These are phyloP conservation scores for Ceyx melanurus DNA, from an alignment of 2,113 vertebrate species.

Conservation along the genomic window DNA sequence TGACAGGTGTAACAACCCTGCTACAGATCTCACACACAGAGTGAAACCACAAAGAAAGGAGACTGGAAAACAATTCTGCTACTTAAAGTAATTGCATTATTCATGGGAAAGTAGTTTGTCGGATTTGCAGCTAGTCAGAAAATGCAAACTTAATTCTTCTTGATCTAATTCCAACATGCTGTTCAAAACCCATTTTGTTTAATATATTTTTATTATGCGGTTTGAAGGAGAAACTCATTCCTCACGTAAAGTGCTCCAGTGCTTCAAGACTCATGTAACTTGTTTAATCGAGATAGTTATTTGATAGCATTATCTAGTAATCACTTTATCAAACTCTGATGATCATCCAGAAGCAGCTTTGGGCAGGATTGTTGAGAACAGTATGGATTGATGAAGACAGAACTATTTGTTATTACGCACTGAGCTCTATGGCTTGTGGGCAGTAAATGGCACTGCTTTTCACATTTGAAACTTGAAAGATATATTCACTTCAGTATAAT, in stretches of 20 bases:
- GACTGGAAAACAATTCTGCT: background rate
- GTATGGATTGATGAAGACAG: constrained; percentile 47
- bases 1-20: background rate
- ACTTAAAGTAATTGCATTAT: background rate
- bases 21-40: background rate
- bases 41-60: background rate
- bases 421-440: background rate
- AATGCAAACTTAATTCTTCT: constrained; percentile 28
- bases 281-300: constrained; percentile 67
- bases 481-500: constrained; percentile 21
- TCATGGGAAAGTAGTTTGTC: background rate
- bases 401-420: constrained; percentile 9
- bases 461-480: background rate
- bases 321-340: constrained; percentile 71
- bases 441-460: constrained; percentile 24
- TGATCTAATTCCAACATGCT: background rate
- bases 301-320: constrained; percentile 73
- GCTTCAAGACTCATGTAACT: constrained; percentile 63
- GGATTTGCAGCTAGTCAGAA: constrained; percentile 43
- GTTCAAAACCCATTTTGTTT: constrained; percentile 27
- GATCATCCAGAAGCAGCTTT: constrained; percentile 64
- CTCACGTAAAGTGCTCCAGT: constrained; percentile 62
- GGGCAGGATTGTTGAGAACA: constrained; percentile 54
- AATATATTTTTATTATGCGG: constrained; percentile 50
- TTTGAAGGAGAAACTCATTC: constrained; percentile 71